phyloP scores from a whole-genome alignment of 2,888 invertebrate genomes.

The Penaeus monodon region DNA sequence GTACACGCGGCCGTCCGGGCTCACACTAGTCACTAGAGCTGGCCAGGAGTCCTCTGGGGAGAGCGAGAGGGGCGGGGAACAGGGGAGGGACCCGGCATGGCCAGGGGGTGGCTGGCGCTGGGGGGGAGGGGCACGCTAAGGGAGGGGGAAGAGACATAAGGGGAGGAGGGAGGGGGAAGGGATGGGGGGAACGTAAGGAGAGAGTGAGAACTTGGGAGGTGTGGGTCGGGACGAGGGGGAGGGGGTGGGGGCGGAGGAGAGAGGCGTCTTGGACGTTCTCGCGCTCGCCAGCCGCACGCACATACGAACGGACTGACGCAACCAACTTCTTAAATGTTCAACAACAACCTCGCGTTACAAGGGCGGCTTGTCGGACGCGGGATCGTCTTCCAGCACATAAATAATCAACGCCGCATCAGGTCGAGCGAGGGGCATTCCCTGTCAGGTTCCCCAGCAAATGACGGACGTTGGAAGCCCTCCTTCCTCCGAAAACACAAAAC shows the following conservation, averaged over 20 bases:
- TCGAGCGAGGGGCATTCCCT: too few relatives aligned
- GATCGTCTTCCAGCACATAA: too few relatives aligned
- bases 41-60: constrained; percentile 28
- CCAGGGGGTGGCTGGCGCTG: not conserved
- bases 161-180: not conserved
- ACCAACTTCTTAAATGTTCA: too few relatives aligned
- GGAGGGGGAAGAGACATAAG: not conserved
- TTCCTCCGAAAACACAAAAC: too few relatives aligned
- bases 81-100: not conserved
- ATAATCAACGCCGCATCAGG: too few relatives aligned
- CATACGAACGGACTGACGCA: too few relatives aligned
- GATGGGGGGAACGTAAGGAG: constrained; percentile 9
- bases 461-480: too few relatives aligned
- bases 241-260: not conserved
- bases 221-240: not conserved
- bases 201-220: not conserved
- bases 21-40: constrained; percentile 28
- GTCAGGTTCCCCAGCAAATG: too few relatives aligned
- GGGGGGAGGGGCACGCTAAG: not conserved
- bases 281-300: constrained; percentile 13
- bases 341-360: too few relatives aligned
- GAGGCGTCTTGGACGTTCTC: constrained; percentile 27
- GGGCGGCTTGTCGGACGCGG: too few relatives aligned
- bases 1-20: constrained; percentile 21
- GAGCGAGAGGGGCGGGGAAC: not conserved